Percentiles rank a stretch among this genome's conserved stretches.
These are phyloP conservation scores for Mormyrus hasselquistii DNA, from an alignment of 2,797 vertebrate species.

Conservation along the genomic window DNA sequence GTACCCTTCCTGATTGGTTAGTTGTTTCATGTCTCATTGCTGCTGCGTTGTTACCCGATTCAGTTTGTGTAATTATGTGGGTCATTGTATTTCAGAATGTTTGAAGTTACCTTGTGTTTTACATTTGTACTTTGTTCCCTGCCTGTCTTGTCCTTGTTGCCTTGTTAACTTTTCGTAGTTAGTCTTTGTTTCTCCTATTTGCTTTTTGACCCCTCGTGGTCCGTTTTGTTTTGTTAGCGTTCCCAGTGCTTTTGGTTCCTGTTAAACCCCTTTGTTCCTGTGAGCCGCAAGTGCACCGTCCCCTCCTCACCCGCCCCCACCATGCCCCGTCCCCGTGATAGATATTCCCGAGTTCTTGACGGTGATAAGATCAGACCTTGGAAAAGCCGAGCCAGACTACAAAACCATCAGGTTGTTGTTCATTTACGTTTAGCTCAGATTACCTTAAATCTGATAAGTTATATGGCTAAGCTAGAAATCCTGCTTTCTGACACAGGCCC, in stretches of 20 bases:
- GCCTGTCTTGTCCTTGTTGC: background rate
- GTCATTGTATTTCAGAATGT: background rate
- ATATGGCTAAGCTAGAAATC: background rate
- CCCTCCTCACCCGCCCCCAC: background rate
- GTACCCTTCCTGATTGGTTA: background rate
- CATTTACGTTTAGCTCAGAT: background rate
- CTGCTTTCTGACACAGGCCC: background rate
- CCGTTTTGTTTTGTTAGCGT: background rate
- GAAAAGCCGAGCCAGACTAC: background rate
- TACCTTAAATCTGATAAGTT: background rate
- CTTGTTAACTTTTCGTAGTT: background rate
- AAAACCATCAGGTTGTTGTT: background rate
- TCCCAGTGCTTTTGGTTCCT: background rate
- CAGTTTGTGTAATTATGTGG: background rate
- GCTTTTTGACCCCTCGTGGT: background rate
- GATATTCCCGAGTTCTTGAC: background rate
- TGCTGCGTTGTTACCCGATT: background rate
- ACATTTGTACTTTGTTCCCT: background rate
- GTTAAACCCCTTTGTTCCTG: background rate
- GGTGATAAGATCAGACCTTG: background rate
- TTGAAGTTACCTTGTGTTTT: background rate
- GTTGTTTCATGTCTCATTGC: background rate
- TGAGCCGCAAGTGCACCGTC: background rate
- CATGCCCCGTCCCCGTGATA: background rate
- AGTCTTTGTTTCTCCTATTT: background rate